Conservation (phyloP, 2,113 vertebrate species). For the Prionailurus bengalensis region DNA sequence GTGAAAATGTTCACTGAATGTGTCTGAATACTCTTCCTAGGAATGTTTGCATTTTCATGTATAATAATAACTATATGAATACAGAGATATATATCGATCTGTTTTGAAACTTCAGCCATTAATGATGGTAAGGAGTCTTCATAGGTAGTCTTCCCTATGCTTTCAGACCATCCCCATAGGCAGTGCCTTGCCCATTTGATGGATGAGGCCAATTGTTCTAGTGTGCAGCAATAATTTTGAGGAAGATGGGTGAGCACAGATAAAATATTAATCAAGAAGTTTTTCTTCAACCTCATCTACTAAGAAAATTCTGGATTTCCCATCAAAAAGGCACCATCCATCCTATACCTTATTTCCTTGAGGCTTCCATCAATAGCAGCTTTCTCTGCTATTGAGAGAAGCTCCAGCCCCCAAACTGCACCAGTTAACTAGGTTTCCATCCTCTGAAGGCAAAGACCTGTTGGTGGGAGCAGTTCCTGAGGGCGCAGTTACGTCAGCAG, state of each 20-base stretch:
- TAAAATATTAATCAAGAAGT: neutral
- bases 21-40: neutral
- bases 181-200: neutral
- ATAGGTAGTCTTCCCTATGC: neutral
- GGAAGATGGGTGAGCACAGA: neutral
- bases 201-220: neutral
- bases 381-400: neutral
- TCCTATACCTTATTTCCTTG: neutral
- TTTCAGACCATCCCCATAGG: neutral
- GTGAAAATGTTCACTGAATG: neutral
- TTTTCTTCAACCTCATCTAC: neutral
- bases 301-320: constrained; percentile 16
- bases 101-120: neutral
- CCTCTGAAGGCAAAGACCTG: neutral
- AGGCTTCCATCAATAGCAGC: neutral
- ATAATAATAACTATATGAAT: neutral
- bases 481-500: neutral
- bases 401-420: neutral
- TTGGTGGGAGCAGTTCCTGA: neutral
- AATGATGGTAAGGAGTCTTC: neutral
- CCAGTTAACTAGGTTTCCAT: neutral
- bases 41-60: neutral
- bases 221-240: neutral
- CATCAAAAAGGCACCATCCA: neutral
- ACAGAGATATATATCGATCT: neutral